Conservation (phyloP, 2,797 vertebrate genomes). For the Acrocephalus scirpaceus region DNA sequence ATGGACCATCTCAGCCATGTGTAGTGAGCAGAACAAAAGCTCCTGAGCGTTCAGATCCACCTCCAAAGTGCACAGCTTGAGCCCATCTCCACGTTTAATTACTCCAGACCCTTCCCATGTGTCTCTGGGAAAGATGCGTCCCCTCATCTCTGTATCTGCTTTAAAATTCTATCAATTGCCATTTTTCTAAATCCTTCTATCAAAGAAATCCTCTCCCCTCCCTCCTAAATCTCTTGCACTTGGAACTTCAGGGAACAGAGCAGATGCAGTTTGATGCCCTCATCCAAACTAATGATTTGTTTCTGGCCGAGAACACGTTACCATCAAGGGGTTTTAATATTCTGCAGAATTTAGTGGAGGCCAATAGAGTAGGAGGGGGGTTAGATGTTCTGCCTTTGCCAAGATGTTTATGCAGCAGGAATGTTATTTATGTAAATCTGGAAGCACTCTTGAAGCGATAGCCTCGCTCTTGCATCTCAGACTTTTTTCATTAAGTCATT, state of each 20-base stretch:
- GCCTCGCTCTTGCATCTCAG: slow-evolving; percentile 69
- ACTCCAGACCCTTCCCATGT: slow-evolving; percentile 19
- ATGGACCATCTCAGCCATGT: neutral
- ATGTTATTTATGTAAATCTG: slow-evolving; percentile 79
- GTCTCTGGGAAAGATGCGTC: neutral
- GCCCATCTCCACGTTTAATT: slow-evolving; percentile 52
- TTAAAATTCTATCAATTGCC: slow-evolving; percentile 21
- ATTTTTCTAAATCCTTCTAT: slow-evolving; percentile 17
- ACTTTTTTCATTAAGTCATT: slow-evolving; percentile 75
- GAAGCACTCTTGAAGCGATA: slow-evolving; percentile 62
- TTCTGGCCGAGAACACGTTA: slow-evolving; percentile 73
- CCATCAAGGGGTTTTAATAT: slow-evolving; percentile 65
- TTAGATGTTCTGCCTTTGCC: slow-evolving; percentile 64
- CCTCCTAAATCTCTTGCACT: slow-evolving; percentile 59
- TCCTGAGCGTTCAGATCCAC: neutral
- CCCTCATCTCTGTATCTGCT: neutral
- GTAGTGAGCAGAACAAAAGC: neutral
- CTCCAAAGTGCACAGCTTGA: slow-evolving; percentile 48
- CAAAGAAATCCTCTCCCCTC: slow-evolving; percentile 44
- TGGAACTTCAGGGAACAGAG: slow-evolving; percentile 51
- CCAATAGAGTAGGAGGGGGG: slow-evolving; percentile 70
- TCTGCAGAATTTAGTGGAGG: slow-evolving; percentile 61
- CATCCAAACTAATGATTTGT: slow-evolving; percentile 77
- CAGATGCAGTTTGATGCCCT: slow-evolving; percentile 67
- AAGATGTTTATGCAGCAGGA: slow-evolving; percentile 77